phyloP scores from a whole-genome alignment of 2,888 invertebrate species.

The Sminthurinus aureus region DNA sequence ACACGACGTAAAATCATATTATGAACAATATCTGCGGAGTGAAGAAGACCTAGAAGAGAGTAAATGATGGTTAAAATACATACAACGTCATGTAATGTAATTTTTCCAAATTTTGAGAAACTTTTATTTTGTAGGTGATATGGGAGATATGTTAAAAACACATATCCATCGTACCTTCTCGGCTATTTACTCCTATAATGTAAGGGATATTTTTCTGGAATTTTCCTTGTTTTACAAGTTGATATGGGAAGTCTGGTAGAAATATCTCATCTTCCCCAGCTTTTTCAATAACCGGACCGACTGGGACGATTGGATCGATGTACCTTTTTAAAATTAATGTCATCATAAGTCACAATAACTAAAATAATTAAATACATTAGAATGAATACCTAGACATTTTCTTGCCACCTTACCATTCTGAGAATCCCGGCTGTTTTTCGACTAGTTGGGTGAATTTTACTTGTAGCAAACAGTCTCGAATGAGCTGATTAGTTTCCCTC shows the following conservation, averaged over 20 bases:
- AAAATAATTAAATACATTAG: constrained; percentile 1
- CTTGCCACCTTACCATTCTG: constrained; percentile 38
- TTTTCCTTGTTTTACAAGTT: constrained; percentile 46
- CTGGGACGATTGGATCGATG: constrained; percentile 52
- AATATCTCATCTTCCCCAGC: constrained; percentile 47
- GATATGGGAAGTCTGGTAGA: constrained; percentile 46
- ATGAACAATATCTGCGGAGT: constrained; percentile 44
- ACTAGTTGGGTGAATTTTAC: constrained; percentile 34
- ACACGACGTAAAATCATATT: constrained; percentile 44
- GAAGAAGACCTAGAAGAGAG: too few relatives aligned
- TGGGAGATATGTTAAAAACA: too few relatives aligned
- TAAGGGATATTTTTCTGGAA: constrained; percentile 51
- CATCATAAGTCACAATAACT: not conserved
- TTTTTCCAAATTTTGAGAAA: too few relatives aligned
- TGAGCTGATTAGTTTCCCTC: constrained; percentile 12
- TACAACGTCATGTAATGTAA: too few relatives aligned
- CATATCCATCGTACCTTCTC: constrained; percentile 53
- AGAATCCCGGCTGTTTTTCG: constrained; percentile 37
- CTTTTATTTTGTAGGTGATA: too few relatives aligned
- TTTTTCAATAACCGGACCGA: constrained; percentile 51
- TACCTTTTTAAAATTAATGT: constrained; percentile 42
- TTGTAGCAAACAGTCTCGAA: constrained; percentile 40
- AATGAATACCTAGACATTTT: too few relatives aligned
- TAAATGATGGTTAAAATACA: too few relatives aligned
- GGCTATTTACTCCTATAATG: constrained; percentile 53